Percentiles rank a stretch among this genome's conserved stretches.
Conservation (phyloP, 2,797 vertebrate species). For the Brachyalestes nurse region DNA sequence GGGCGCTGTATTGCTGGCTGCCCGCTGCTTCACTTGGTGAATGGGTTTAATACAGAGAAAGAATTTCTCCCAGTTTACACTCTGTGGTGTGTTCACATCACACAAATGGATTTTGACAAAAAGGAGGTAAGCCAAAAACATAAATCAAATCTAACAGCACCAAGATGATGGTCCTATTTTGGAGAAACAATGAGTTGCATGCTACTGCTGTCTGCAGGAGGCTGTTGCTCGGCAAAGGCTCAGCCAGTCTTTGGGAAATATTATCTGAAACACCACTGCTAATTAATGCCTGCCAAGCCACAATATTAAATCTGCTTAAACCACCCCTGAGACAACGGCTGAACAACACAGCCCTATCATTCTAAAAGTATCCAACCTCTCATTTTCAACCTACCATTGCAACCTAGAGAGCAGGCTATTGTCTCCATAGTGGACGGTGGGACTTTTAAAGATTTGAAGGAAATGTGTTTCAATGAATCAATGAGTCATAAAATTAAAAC, state of each 20-base stretch:
- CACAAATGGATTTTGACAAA: not conserved
- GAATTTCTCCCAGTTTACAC: too few relatives aligned
- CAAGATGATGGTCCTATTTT: not conserved
- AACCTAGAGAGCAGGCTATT: not conserved
- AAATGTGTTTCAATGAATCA: not conserved
- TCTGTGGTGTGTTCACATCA: too few relatives aligned
- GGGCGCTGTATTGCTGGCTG: too few relatives aligned
- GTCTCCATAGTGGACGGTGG: not conserved
- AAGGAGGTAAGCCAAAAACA: not conserved
- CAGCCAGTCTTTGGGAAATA: conserved; percentile 29
- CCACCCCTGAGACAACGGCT: conserved; percentile 9
- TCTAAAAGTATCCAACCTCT: not conserved
- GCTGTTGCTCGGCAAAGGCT: not conserved
- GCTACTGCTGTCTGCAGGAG: not conserved
- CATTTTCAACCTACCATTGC: not conserved
- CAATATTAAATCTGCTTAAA: conserved; percentile 4
- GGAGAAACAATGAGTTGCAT: not conserved
- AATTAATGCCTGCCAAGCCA: conserved; percentile 21
- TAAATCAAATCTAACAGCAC: not conserved
- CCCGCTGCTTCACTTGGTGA: too few relatives aligned
- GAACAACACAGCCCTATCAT: not conserved
- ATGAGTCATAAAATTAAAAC: not conserved
- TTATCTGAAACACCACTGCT: conserved; percentile 16
- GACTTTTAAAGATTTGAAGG: not conserved
- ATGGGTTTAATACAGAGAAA: too few relatives aligned